A percentile compares a stretch with the other conserved stretches of the same genome.
These are phyloP conservation scores for Caradrina kadenii DNA, from an alignment of 2,888 invertebrate genomes.

Conservation along the genomic window DNA sequence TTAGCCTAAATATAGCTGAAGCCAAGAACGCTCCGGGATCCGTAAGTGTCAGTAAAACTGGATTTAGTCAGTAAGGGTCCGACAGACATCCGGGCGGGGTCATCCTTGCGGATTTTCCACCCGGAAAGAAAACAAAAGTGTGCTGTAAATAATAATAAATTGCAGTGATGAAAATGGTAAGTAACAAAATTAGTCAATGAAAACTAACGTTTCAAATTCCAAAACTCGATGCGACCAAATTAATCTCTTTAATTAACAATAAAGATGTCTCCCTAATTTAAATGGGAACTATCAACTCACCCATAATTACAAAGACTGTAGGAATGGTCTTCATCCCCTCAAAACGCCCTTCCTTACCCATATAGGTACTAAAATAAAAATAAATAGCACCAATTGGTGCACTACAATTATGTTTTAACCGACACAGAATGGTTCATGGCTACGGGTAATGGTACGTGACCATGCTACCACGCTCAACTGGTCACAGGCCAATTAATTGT, in stretches of 20 bases:
- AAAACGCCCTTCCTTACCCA: conserved; percentile 36
- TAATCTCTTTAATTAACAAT: background rate
- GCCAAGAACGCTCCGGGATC: too few relatives aligned
- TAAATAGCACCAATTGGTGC: conserved; percentile 68
- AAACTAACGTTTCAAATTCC: too few relatives aligned
- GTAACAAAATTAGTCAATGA: too few relatives aligned
- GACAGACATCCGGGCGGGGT: too few relatives aligned
- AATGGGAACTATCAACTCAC: background rate
- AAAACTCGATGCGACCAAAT: too few relatives aligned
- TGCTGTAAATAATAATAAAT: too few relatives aligned
- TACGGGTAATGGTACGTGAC: conserved; percentile 79
- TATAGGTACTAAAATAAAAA: conserved; percentile 60
- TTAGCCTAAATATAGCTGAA: too few relatives aligned
- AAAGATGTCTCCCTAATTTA: background rate
- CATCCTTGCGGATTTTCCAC: too few relatives aligned
- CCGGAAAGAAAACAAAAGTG: too few relatives aligned
- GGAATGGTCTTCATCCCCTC: conserved; percentile 13
- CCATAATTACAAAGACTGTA: conserved; percentile 11
- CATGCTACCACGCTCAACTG: conserved; percentile 73
- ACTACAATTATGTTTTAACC: conserved; percentile 79
- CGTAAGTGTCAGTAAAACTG: too few relatives aligned
- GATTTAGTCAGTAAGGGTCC: too few relatives aligned
- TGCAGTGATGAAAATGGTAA: too few relatives aligned
- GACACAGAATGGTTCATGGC: conserved; percentile 73
- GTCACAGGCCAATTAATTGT: conserved; percentile 66